Base-by-base conservation (phyloP, 1,140 invertebrate genomes). In the Zaprionus kolodkinae region DNA sequence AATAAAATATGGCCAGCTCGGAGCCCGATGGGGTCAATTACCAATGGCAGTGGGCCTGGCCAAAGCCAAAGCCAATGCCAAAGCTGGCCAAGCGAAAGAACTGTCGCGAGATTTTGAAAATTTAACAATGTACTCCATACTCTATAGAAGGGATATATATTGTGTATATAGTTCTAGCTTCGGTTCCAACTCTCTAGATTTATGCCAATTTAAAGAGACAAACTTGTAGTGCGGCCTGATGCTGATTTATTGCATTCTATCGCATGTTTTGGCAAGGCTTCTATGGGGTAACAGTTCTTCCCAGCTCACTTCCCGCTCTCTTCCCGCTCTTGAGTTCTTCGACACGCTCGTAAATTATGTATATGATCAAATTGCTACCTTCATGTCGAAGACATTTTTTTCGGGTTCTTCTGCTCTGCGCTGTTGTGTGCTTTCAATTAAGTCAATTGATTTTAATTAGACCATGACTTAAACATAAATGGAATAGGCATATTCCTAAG, bases 361-460 rank as follows among this genome's bases (percentile, higher is more conserved):
- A 63, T 62, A 72, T 71, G 83, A 88, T 87, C 76, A 88, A 88
- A 88, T 89, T 88, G 85, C 85, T 88, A 88, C 85, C 85, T 88
- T 88, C 84, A 89, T 88, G 71, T 83, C 50, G 64, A 43, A 76
- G 77, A 79, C 52, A n/a, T n/a, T 21, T 21, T 35, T 45, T 62
- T 35, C 36, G 38, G 48, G 65, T 63, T 62, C 43, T 56, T 30
- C 27, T 21, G 21, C 21, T 30, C 6, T 3, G 27, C 27, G 6
- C 3, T 84, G 68, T 88, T 73, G 84, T 88, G 78, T 84, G 77
- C 85, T 89, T 89, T 85, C 85, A 89, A 89, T 89, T 89, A 89
- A 89, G 86, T 67, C 85, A 89, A 89, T 89, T 89, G 85, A 89
- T 85, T 89, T 89, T 89, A 89, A 89, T 89, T 89, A 89, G 85